A percentile compares a stretch with the other conserved stretches of the same genome.
Evolutionary conservation across 2,113 vertebrate species (phyloP).

Genomic region (Miniopterus natalensis): DNA sequence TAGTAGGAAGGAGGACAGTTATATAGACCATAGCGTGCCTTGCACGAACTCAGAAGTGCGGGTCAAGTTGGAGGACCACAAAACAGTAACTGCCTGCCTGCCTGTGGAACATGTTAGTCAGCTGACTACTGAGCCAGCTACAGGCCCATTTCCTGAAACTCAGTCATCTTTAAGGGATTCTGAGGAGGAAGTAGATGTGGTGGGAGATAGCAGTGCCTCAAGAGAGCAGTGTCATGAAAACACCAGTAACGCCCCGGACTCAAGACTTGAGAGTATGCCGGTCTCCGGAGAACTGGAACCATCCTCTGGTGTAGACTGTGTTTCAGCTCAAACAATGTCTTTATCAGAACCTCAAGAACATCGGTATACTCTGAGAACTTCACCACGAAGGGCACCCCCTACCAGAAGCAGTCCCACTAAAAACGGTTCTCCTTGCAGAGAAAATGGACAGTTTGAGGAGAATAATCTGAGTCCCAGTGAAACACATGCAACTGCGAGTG

Average conservation of each 20-base stretch:
- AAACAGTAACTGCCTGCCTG: constrained; percentile 88
- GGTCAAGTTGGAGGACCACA: constrained; percentile 90
- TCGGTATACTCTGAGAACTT: constrained; percentile 97
- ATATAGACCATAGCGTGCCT: constrained; percentile 96
- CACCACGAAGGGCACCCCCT: constrained; percentile 92
- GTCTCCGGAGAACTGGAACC: constrained; percentile 93
- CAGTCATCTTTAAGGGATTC: constrained; percentile 93
- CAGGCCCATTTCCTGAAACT: constrained; percentile 89
- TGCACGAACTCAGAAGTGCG: constrained; percentile 94
- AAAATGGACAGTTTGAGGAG: constrained; percentile 94
- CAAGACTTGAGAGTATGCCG: constrained; percentile 86
- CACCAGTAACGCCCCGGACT: constrained; percentile 40
- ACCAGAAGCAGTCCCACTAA: constrained; percentile 92
- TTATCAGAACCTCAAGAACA: constrained; percentile 96
- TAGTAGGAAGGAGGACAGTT: constrained; percentile 91
- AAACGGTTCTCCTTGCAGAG: constrained; percentile 92
- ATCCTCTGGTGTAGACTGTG: constrained; percentile 89
- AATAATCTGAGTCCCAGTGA: constrained; percentile 88
- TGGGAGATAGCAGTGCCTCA: constrained; percentile 92
- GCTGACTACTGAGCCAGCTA: constrained; percentile 86
- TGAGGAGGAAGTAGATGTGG: constrained; percentile 95
- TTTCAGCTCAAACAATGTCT: constrained; percentile 88
- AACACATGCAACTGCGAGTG: constrained; percentile 85
- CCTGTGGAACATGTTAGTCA: constrained; percentile 85
- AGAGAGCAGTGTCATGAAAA: constrained; percentile 91